Conservation (phyloP, 1,140 invertebrate genomes). For the Magallana gigas region DNA sequence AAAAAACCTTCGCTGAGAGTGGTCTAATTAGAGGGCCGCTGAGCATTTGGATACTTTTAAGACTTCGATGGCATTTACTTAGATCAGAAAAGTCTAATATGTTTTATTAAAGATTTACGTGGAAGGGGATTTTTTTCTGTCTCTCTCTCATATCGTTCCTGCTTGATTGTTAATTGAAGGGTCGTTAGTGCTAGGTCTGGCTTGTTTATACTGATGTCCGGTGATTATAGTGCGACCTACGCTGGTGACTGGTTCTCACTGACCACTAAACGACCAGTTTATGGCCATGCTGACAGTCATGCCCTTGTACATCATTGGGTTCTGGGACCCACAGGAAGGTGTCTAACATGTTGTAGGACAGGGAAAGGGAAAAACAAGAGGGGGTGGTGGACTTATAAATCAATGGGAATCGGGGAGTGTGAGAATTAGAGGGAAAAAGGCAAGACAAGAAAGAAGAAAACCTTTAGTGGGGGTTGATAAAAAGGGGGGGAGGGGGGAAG, state of each 20-base stretch:
- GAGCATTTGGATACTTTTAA: too few species aligned
- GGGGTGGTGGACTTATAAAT: neutral
- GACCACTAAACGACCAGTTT: slow-evolving; percentile 6
- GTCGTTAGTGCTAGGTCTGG: neutral
- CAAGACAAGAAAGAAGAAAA: too few species aligned
- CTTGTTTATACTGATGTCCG: neutral
- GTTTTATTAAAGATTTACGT: too few species aligned
- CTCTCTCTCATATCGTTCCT: neutral
- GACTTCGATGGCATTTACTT: too few species aligned
- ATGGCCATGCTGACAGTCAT: neutral
- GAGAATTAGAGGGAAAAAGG: too few species aligned
- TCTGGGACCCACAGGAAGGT: neutral
- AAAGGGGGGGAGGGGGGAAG: too few species aligned
- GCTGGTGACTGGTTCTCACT: neutral
- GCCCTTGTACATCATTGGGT: neutral
- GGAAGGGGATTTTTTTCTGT: too few species aligned
- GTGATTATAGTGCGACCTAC: neutral
- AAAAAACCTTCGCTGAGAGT: too few species aligned
- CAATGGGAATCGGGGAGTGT: too few species aligned
- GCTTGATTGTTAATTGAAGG: neutral
- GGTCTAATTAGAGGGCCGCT: too few species aligned
- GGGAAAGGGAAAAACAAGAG: neutral
- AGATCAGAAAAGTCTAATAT: too few species aligned
- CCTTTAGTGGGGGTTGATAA: too few species aligned
- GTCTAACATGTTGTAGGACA: neutral